Evolutionary conservation across 2,797 vertebrate species (phyloP).

Genomic region (Melanotaenia parkinsoni): DNA sequence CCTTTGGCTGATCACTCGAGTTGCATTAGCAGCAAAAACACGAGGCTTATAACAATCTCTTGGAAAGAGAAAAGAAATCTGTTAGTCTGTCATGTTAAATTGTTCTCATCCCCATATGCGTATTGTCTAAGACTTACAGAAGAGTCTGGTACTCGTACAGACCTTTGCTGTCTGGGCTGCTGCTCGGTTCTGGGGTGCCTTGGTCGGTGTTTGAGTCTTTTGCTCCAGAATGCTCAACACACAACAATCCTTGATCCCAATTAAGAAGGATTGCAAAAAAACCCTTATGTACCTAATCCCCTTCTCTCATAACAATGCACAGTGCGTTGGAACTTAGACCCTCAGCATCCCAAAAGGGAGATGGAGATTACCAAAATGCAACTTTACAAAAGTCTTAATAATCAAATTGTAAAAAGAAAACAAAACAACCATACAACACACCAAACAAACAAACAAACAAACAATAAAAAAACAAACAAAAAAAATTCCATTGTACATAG

Average conservation of each 20-base stretch:
- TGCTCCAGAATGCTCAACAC: conserved; percentile 38
- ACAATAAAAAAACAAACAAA: too few relatives aligned
- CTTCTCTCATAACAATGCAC: conserved; percentile 56
- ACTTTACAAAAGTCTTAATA: neutral
- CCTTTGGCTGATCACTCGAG: neutral
- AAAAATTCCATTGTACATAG: too few relatives aligned
- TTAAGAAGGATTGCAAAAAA: conserved; percentile 71
- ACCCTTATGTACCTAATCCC: conserved; percentile 52
- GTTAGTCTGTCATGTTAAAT: neutral
- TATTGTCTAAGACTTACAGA: neutral
- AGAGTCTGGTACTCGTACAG: conserved; percentile 4
- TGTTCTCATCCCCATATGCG: neutral
- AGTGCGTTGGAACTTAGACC: conserved; percentile 23
- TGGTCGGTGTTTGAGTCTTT: conserved; percentile 38
- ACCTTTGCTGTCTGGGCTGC: conserved; percentile 33
- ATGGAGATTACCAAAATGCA: neutral
- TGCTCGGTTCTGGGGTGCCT: conserved; percentile 36
- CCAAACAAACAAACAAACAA: too few relatives aligned
- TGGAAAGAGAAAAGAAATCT: neutral
- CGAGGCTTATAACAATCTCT: neutral
- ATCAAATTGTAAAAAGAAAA: neutral
- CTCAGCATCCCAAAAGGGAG: neutral
- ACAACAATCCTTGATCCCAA: conserved; percentile 65
- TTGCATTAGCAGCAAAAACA: neutral
- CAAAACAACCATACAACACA: too few relatives aligned